Base-by-base conservation (phyloP, 1,140 invertebrate species). In the Plodia interpunctella region DNA sequence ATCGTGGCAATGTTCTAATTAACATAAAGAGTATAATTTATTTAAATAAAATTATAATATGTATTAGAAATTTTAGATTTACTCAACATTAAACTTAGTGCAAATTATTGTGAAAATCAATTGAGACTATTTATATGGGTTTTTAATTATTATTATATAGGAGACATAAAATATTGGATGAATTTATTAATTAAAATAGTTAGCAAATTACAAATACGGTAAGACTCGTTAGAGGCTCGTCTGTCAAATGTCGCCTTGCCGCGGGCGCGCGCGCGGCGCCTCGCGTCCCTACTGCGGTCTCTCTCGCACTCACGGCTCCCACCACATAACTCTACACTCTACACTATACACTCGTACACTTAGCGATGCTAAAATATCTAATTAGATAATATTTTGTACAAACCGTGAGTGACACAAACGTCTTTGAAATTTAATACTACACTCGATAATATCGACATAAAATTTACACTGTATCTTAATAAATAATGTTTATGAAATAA, bases 101-200 rank as follows among this genome's bases (percentile, higher is more conserved):
- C 86, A 87, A 88, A 88, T 88, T 88, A 88, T 86, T 86, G 78
- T 86, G 85, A 80, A 76, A 85, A 88, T 84, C 84, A 82, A 88
- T 87, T 83, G 81, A 87, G 70, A 88, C 83, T 88, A 88, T 87
- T 86, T 87, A 88, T 87, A 88, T 88, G 86, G 81, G 75, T 88
- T 88, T 83, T 87, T 88, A 86, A 87, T 88, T 88, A 88, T 88
- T 84, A 87, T 88, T 87, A 78, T 87, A 32, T 32, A 76, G 78
- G 78, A 81, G 78, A 80, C 79, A 82, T 88, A 85, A 88, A 85
- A 87, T 88, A 88, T 88, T 87, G 81, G 83, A 88, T 84, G 83
- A 88, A 88, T 87, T 87, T 87, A 89, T 89, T 89, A 87, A 87
- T 89, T 88, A 88, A 89, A 86, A 89, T 89, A 89, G 84, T 89